A percentile compares a stretch with the other conserved stretches of the same genome.
These are phyloP conservation scores for Lepilemur septentrionalis DNA, from an alignment of 2,797 vertebrate species.

Conservation along the genomic window DNA sequence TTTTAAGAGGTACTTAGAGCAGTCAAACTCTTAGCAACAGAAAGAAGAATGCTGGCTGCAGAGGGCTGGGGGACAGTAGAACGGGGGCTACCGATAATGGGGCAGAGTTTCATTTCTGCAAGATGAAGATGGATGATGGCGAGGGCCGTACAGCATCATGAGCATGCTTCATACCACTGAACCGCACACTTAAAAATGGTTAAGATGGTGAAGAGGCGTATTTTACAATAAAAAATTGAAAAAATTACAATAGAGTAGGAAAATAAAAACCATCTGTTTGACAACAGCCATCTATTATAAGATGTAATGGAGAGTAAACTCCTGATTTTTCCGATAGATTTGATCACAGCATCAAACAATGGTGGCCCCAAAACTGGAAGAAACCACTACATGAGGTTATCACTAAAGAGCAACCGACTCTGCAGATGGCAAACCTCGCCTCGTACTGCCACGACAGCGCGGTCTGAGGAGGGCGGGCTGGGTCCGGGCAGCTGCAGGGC, in stretches of 20 bases:
- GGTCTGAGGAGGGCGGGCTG: neutral
- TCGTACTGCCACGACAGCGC: rapidly evolving
- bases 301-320: neutral
- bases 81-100: too few species aligned
- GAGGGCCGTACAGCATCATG: too few species aligned
- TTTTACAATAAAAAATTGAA: neutral
- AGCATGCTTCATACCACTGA: too few species aligned
- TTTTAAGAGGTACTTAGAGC: too few species aligned
- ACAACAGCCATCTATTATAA: neutral
- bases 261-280: neutral
- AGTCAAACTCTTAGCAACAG: neutral
- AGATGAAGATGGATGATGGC: too few species aligned
- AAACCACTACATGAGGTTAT: neutral
- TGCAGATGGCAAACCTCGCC: neutral
- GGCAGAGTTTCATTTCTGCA: too few species aligned
- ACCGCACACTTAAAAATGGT: too few species aligned
- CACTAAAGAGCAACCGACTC: neutral
- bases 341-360: neutral
- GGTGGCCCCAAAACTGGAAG: too few species aligned
- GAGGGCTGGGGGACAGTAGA: neutral
- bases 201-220: too few species aligned
- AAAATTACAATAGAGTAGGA: neutral
- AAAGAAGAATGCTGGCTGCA: neutral
- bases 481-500: neutral
- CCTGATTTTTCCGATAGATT: neutral